phyloP scores from a whole-genome alignment of 2,113 vertebrate genomes.

The Cyanistes caeruleus region DNA sequence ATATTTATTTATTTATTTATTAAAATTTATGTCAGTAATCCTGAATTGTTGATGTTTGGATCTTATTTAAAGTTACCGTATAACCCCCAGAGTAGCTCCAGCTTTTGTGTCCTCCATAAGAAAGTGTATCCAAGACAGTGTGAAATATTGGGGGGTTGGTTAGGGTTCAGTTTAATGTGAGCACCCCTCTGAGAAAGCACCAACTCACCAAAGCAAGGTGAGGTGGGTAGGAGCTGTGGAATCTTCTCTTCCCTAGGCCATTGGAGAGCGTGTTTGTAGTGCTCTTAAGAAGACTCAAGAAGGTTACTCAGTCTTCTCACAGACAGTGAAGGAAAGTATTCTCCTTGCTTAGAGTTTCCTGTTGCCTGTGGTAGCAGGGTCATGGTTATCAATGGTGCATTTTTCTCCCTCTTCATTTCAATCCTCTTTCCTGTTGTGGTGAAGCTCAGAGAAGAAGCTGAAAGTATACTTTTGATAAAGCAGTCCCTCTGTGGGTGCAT shows the following conservation, averaged over 20 bases:
- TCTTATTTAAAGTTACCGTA: background rate
- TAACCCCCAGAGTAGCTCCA: background rate
- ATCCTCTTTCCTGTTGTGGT: background rate
- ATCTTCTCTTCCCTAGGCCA: background rate
- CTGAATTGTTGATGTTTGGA: background rate
- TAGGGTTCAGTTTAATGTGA: background rate
- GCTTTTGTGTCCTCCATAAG: background rate
- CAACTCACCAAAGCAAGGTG: background rate
- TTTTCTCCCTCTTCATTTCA: background rate
- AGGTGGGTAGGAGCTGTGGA: background rate
- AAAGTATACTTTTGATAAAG: background rate
- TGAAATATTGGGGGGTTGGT: background rate
- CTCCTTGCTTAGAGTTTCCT: background rate
- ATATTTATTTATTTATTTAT: background rate
- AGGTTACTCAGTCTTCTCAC: background rate
- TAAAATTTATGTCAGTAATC: background rate
- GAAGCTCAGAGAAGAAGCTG: background rate
- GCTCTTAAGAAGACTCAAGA: fast-evolving
- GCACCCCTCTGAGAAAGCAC: background rate
- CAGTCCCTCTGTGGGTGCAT: background rate
- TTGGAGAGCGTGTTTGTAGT: background rate
- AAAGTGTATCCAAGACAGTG: background rate
- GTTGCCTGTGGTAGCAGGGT: background rate
- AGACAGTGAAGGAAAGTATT: background rate
- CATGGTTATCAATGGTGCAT: background rate